phyloP scores from a whole-genome alignment of 1,140 invertebrate species.

The Heterodera schachtii region DNA sequence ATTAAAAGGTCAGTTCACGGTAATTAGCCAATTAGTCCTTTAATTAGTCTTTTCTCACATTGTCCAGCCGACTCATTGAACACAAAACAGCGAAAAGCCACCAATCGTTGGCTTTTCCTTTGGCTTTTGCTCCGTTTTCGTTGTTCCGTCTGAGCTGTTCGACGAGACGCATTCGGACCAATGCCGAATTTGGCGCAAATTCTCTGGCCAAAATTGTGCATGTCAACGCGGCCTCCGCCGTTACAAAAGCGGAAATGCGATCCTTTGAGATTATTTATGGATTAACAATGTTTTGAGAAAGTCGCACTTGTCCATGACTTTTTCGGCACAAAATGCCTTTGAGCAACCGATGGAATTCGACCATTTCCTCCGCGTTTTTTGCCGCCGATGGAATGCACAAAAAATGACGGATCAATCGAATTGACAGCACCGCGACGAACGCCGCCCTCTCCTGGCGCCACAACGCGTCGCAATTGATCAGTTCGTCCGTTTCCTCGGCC shows the following conservation, averaged over 20 bases:
- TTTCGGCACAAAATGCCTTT: constrained; percentile 35
- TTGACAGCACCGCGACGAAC: constrained; percentile 47
- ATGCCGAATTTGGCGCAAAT: constrained; percentile 38
- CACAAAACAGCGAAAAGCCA: constrained; percentile 42
- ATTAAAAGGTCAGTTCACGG: too few species aligned
- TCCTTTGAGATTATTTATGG: not conserved
- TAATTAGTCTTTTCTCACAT: constrained; percentile 18
- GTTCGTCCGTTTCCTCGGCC: not conserved
- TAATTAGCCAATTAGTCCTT: not conserved
- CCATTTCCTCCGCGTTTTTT: constrained; percentile 27
- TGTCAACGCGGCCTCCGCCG: constrained; percentile 43
- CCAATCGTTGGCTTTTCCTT: constrained; percentile 30
- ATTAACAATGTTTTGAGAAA: not conserved
- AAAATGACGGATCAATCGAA: constrained; percentile 39
- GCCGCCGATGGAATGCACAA: constrained; percentile 12
- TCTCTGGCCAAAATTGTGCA: constrained; percentile 42
- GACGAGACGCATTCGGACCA: constrained; percentile 34
- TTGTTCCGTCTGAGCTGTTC: not conserved
- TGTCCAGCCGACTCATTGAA: constrained; percentile 37
- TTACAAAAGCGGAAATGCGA: constrained; percentile 24
- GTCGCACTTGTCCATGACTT: constrained; percentile 26
- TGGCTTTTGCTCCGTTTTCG: constrained; percentile 7
- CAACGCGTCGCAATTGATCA: constrained; percentile 13
- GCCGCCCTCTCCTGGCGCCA: constrained; percentile 50
- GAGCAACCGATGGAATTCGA: constrained; percentile 41